Evolutionary conservation across 1,140 invertebrate species (phyloP), one percentile per base, ranked within the genome.

Genomic region (Anastrepha obliqua): DNA sequence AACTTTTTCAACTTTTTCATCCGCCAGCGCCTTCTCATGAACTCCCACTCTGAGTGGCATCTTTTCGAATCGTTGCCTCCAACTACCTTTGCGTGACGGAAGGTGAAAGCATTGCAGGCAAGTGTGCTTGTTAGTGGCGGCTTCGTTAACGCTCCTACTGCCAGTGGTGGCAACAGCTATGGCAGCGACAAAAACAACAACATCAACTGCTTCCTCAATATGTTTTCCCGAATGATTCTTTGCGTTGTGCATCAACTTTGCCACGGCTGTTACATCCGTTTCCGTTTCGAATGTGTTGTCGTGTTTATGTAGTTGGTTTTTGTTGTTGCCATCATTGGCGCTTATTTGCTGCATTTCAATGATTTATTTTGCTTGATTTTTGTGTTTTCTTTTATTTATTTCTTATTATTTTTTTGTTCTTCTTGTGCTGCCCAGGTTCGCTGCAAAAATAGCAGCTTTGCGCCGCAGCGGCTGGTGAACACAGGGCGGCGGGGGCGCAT

Each of bases 341-440:
- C 17, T 55, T 81, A 47, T 55, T 55, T 74, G 4, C 42, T 55
- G 74, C 2, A 55, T 55, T 58, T 55, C 17, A 81, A 81, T 81
- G 42, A 81, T 81, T 55, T 29, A 81, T 81, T 81, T 74, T 81
- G 17, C 44, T 29, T 55, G 47, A 81, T 55, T 81, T 55, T 29
- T 39, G 7, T 29, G 3, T 74, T 47, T 44, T 29, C 9, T 74
- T 51, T 20, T 20, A 29, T 15, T 15, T 58, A 29, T 29, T 29
- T 29, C 29, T 29, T 29, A 29, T 29, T 29, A 74, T 47, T 74
- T 47, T n/a, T n/a, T 5, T 20, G 9, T 13, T 70, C 11, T 39
- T n/a, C 3, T 70, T 42, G 7, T 20, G 11, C 44, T 5, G 2
- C n/a, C 9, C 17, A 9, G n/a, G 3, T 81, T 1, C 42, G 15